Base-by-base conservation (phyloP, 2,113 vertebrate species). In the Ochotona curzoniae region DNA sequence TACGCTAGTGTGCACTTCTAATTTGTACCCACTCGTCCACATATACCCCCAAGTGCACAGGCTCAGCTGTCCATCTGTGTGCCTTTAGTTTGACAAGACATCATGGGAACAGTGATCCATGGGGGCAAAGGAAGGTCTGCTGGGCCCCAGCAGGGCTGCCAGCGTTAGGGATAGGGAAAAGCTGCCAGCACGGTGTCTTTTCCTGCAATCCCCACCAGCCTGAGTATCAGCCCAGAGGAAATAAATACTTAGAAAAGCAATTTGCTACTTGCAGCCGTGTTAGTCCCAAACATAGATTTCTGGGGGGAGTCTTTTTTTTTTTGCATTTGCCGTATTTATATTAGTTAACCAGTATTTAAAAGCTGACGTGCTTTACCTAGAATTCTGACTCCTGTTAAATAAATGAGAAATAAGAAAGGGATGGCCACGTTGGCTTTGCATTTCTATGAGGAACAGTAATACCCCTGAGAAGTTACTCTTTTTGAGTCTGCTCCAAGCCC, bases 331-430 rank as follows among this genome's bases (percentile, higher is more conserved):
- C 38, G 7, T 57, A 30, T 82, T 81, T 66, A 61, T 67, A 80
- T 44, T 83, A 73, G 67, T 64, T 4, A n/a, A 54, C n/a, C 17
- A 51, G 3, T 25, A 30, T 66, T 85, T 92, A 17, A 75, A 89
- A 95, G 21, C 20, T 69, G 20, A 13, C 25, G 17, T 61, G 9
- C 66, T 70, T 92, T 12, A 9, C 3, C 0, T 32, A 38, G 90
- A 96, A 92, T 57, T 30, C 10, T 8, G 25, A 17, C 76, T 81
- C 90, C 63, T 54, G n/a, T 47, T 60, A 51, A 92, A n/a, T 21
- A 74, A 1, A 11, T 86, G 30, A 26, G 44, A 91, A 60, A 6
- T 32, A 2, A 44, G 38, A 44, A 44, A 57, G 54, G 54, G 54
- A 47, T 9, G 12, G 73, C 20, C 4, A 25, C 47, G 38, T 1